A percentile compares a stretch with the other conserved stretches of the same genome.
Evolutionary conservation across 2,888 invertebrate genomes (phyloP).

Genomic region (Eristalis pertinax): DNA sequence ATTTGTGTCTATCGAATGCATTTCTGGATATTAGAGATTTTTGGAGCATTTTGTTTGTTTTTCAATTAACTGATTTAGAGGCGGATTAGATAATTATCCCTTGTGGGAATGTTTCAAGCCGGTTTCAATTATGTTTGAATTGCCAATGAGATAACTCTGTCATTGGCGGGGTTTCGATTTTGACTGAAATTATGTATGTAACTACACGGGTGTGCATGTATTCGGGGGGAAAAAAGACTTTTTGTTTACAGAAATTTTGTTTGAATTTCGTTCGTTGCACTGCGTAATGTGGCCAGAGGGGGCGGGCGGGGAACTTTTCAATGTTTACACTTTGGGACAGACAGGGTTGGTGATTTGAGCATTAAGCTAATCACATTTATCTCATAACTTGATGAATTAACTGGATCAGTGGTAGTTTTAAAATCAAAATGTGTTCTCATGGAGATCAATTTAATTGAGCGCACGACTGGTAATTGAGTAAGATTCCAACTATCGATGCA

Average conservation of each 20-base stretch:
- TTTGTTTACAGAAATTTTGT: neutral
- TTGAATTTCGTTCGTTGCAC: neutral
- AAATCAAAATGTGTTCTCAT: too few species aligned
- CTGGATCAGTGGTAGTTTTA: too few species aligned
- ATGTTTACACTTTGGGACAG: too few species aligned
- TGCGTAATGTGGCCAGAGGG: too few species aligned
- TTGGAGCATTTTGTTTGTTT: slow-evolving; percentile 61
- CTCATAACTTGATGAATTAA: too few species aligned
- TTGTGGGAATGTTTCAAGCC: slow-evolving; percentile 50
- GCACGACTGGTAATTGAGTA: too few species aligned
- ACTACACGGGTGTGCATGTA: neutral
- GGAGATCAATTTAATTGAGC: too few species aligned
- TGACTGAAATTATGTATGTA: neutral
- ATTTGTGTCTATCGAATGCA: slow-evolving; percentile 9
- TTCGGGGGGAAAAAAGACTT: neutral
- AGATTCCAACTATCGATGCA: too few species aligned
- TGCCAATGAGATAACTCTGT: neutral
- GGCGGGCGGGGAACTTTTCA: too few species aligned
- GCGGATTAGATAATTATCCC: slow-evolving; percentile 68
- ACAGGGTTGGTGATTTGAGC: too few species aligned
- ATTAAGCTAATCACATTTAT: too few species aligned
- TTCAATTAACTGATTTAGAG: slow-evolving; percentile 70
- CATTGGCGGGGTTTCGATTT: neutral
- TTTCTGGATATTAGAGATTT: slow-evolving; percentile 33
- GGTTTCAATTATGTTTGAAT: slow-evolving; percentile 55